Percentiles rank a stretch among this genome's conserved stretches.
Conservation (phyloP, 1,140 invertebrate genomes). For the Drosophila dunni region DNA sequence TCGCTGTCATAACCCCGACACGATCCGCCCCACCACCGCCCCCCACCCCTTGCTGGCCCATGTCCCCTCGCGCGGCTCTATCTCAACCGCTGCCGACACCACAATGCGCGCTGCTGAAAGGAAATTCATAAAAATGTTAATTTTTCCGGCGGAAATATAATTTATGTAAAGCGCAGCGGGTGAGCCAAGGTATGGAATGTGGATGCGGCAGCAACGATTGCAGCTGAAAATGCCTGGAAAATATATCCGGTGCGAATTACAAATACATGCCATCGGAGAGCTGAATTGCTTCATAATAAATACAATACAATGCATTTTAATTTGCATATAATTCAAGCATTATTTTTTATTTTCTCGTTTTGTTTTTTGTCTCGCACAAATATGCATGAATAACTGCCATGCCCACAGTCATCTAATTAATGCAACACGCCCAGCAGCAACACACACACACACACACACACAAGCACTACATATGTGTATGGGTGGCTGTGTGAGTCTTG, state of each 20-base stretch:
- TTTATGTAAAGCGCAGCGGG: constrained; percentile 82
- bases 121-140: constrained; percentile 84
- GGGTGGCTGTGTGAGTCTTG: constrained; percentile 14
- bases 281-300: constrained; percentile 40
- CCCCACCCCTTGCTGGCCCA: constrained; percentile 11
- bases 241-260: constrained; percentile 78
- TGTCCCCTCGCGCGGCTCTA: neutral
- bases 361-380: constrained; percentile 29
- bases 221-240: constrained; percentile 67
- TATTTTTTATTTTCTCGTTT: no score
- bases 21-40: constrained; percentile 11
- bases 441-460: constrained; percentile 2
- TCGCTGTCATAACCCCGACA: constrained; percentile 25
- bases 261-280: constrained; percentile 42
- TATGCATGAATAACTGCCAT: constrained; percentile 47
- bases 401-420: constrained; percentile 55
- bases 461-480: neutral
- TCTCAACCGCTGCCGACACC: constrained; percentile 54
- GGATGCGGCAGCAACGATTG: constrained; percentile 44
- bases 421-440: constrained; percentile 33
- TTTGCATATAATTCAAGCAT: constrained; percentile 51
- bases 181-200: constrained; percentile 56
- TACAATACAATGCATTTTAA: constrained; percentile 49
- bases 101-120: constrained; percentile 77
- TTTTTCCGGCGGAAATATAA: constrained; percentile 83